Percentiles rank a stretch among this genome's conserved stretches.
Evolutionary conservation across 37 sponge, comb jelly and placozoan species (phyloP).

Genomic region (Spongilla lacustris): DNA sequence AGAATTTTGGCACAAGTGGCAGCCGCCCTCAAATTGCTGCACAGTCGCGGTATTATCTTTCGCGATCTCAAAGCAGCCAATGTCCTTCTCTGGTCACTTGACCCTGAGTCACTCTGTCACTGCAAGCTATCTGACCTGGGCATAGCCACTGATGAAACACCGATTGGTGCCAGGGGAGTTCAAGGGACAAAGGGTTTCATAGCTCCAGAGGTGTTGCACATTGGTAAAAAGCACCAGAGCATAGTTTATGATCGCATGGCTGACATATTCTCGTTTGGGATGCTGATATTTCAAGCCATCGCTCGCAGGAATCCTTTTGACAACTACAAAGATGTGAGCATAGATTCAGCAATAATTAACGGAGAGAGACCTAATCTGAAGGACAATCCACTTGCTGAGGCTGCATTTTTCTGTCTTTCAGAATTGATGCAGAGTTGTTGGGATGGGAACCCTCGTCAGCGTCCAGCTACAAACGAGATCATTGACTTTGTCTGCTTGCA

Average conservation of each 20-base stretch:
- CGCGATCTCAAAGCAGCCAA: conserved; percentile 91
- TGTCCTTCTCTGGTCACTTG: conserved; percentile 90
- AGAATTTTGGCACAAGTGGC: conserved; percentile 83
- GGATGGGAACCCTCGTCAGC: conserved; percentile 71
- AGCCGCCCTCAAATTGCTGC: conserved; percentile 82
- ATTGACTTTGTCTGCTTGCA: conserved; percentile 20
- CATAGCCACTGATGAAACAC: conserved; percentile 71
- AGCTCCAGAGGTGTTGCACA: conserved; percentile 87
- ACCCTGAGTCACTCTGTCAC: conserved; percentile 73
- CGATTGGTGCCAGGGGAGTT: conserved; percentile 75
- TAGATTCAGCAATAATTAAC: conserved; percentile 53
- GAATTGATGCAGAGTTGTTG: conserved; percentile 82
- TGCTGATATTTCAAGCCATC: conserved; percentile 87
- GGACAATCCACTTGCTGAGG: conserved; percentile 49
- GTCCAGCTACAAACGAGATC: conserved; percentile 47
- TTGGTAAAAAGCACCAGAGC: conserved; percentile 69
- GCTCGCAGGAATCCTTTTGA: conserved; percentile 76
- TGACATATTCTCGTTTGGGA: conserved; percentile 88
- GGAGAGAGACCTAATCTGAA: conserved; percentile 71
- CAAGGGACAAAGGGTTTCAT: conserved; percentile 90
- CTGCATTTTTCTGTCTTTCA: conserved; percentile 67
- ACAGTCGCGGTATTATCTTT: conserved; percentile 75
- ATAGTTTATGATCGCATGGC: conserved; percentile 79
- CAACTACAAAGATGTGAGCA: conserved; percentile 45
- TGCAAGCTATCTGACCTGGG: conserved; percentile 90